A percentile compares a stretch with the other conserved stretches of the same genome.
phyloP scores from a whole-genome alignment of 2,888 invertebrate genomes.

The Dioctria linearis region DNA sequence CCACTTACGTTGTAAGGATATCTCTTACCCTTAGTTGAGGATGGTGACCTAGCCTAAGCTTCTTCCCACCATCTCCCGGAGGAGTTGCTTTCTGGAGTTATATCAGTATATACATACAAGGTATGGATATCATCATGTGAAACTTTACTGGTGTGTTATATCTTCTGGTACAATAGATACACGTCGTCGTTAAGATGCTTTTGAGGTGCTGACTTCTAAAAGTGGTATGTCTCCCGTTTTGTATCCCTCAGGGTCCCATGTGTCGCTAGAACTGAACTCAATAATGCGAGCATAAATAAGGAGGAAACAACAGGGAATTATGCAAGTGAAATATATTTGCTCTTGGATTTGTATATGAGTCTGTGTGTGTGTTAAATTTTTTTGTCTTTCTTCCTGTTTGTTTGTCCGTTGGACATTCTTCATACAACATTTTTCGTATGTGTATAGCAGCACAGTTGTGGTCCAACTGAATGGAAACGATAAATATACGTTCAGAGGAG shows the following conservation, averaged over 20 bases:
- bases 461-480: slow-evolving; percentile 31
- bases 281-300: slow-evolving; percentile 51
- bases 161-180: slow-evolving; percentile 22
- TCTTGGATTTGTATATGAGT: background rate
- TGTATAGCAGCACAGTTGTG: slow-evolving; percentile 8
- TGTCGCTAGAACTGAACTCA: slow-evolving; percentile 48
- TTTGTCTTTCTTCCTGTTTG: background rate
- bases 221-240: slow-evolving; percentile 41
- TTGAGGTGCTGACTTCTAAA: slow-evolving; percentile 50
- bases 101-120: too few relatives aligned
- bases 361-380: background rate
- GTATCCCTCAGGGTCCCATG: slow-evolving; percentile 36
- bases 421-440: background rate
- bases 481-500: slow-evolving; percentile 20
- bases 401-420: slow-evolving; percentile 18
- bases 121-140: too few relatives aligned
- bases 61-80: background rate
- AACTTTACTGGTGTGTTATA: too few relatives aligned
- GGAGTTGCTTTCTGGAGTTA: too few relatives aligned
- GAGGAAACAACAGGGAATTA: slow-evolving; percentile 46
- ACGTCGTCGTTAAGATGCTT: slow-evolving; percentile 50
- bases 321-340: slow-evolving; percentile 24
- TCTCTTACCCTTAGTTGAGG: slow-evolving; percentile 5
- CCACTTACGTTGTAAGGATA: slow-evolving; percentile 45
- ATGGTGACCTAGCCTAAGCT: slow-evolving; percentile 20